Evolutionary conservation across 2,797 vertebrate genomes (phyloP).

Genomic region (Leptatherina wallacei): DNA sequence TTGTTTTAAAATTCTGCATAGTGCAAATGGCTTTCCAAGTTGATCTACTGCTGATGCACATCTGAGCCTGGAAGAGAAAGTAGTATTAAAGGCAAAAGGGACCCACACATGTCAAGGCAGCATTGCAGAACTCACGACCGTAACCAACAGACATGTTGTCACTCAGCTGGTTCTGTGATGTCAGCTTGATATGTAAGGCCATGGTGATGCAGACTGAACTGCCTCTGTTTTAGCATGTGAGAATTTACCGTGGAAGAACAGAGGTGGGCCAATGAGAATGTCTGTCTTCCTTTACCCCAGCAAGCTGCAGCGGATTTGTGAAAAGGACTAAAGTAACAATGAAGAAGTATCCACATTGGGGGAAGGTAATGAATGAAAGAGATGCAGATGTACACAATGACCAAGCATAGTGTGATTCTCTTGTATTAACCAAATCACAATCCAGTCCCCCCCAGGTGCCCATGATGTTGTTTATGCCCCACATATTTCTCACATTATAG

Average conservation of each 20-base stretch:
- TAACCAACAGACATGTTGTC: not conserved
- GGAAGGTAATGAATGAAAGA: conserved; percentile 6
- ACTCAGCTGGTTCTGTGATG: not conserved
- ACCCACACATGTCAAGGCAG: not conserved
- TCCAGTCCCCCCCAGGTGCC: not conserved
- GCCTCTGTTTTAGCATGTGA: not conserved
- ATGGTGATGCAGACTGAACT: not conserved
- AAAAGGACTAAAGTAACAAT: not conserved
- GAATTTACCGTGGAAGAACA: not conserved
- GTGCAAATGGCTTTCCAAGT: not conserved
- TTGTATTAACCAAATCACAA: not conserved
- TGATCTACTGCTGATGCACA: not conserved
- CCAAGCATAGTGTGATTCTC: not conserved
- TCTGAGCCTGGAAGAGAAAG: not conserved
- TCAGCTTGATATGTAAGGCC: not conserved
- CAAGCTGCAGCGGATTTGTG: not conserved
- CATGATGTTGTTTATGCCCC: conserved; percentile 4
- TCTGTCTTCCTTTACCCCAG: not conserved
- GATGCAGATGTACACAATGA: not conserved
- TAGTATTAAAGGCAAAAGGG: not conserved
- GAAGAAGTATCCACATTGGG: not conserved
- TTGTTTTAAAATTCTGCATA: too few species aligned
- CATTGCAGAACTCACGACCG: not conserved
- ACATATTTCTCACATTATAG: conserved; percentile 23
- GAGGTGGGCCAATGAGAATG: not conserved